Evolutionary conservation across 2,113 vertebrate species (phyloP), one percentile per base, ranked within the genome.

Genomic region (Lasiurus cinereus): DNA sequence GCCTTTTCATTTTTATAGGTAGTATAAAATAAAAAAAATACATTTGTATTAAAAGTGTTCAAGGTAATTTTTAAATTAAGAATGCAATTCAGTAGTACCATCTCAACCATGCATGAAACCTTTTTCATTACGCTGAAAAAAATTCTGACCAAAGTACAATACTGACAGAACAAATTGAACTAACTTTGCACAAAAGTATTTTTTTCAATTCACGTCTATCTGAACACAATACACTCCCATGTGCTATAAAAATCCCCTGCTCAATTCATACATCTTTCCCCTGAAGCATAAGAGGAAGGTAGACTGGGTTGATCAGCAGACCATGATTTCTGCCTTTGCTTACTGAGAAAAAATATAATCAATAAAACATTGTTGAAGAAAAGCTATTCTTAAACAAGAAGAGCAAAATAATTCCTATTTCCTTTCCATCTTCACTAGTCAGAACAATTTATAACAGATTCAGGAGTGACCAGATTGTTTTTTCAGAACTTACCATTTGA

Each of bases 351-450:
- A 97, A 97, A 96, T 92, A 84, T 95, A 95, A 96, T 97, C 98
- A 98, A 97, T 94, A 97, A 98, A 98, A 97, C 72, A 96, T 86
- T 97, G 72, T 94, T 95, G 86, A 97, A 96, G 88, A 98, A 98
- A 98, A 98, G 94, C 95, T 98, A 98, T 97, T 97, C 92, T 98
- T 97, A 97, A 98, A 97, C 90, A 95, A 93, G 94, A 97, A 96
- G 83, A 98, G 90, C 96, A 97, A 97, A 95, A 97, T 94, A 56
- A 95, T 98, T 98, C 98, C 97, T 98, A 98, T 97, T 98, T 98
- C 96, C 82, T 98, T 95, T 97, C 87, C 93, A 93, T 83, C 88
- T 97, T 96, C 90, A 96, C 95, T 95, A 94, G 93, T 96, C 96
- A 98, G 97, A 97, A 98, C 98, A 98, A 98, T 97, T 97, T 64